Evolutionary conservation across 2,113 vertebrate genomes (phyloP), one percentile per base, ranked within the genome.

Genomic region (Melanerpes aurifrons): DNA sequence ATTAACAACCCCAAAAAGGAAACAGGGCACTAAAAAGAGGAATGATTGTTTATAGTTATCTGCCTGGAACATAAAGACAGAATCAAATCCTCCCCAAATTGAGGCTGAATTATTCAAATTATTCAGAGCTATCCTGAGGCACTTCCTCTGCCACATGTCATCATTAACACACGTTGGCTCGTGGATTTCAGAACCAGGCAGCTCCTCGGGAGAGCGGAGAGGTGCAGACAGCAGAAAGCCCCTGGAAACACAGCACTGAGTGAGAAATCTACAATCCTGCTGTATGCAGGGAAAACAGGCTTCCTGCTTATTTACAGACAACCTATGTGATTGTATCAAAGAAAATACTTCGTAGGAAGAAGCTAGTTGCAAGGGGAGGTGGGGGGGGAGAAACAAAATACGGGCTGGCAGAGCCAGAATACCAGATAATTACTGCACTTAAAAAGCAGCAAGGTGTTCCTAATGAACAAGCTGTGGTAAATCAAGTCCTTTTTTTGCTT

Each of bases 111-210:
- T 78, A 81, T 32, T 64, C 43, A 92, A 89, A 78, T 68, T 68
- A 86, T 84, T 88, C 31, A 18, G 58, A 78, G 57, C 62, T 81
- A 75, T 75, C 80, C 91, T 74, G 66, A 93, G 66, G 91, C 86
- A 81, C 9, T 89, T 83, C 77, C 67, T 77, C 80, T 89, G 81
- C 61, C 77, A 81, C 32, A 59, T 29, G 54, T 53, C 48, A 88
- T 77, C 76, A 75, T 67, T 89, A 95, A 86, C 43, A 71, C 4
- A 6, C 28, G 54, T 71, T 83, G 92, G 88, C 86, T 68, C 68
- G 58, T 26, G 58, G 43, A 93, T 90, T 86, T 82, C 54, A 89
- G 74, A 50, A 81, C 7, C 40, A 59, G n/a, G 83, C 47, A 86
- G 26, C 53, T 77, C 66, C 70, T 40, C 32, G 15, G 10, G 31